Evolutionary conservation across 2,888 invertebrate genomes (phyloP).

Genomic region (Euclidia mi): DNA sequence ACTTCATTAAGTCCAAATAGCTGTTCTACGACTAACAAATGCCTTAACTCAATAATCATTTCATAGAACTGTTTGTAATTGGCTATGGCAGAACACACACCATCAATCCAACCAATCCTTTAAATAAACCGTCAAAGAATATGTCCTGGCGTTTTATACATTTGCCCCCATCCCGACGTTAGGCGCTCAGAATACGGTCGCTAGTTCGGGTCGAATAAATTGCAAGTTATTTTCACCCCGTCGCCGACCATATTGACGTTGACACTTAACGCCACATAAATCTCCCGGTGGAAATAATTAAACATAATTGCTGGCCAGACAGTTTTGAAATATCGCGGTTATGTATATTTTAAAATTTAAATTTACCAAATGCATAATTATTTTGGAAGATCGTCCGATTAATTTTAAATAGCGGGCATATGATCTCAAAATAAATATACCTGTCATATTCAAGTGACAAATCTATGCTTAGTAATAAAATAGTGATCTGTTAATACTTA

Average conservation of each 20-base stretch:
- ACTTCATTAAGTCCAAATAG: too few species aligned
- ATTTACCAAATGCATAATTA: too few species aligned
- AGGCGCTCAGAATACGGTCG: conserved; percentile 53
- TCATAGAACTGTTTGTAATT: too few species aligned
- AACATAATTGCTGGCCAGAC: conserved; percentile 67
- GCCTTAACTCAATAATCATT: too few species aligned
- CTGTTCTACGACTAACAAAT: too few species aligned
- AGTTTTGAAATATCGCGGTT: conserved; percentile 57
- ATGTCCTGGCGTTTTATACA: conserved; percentile 34
- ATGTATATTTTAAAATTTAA: conserved; percentile 6
- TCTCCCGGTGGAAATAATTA: conserved; percentile 78
- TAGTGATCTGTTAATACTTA: too few species aligned
- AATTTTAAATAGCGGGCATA: too few species aligned
- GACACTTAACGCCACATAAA: conserved; percentile 82
- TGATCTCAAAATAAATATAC: too few species aligned
- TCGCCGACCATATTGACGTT: conserved; percentile 81
- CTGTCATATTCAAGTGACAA: too few species aligned
- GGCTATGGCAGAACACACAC: too few species aligned
- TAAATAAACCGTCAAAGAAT: conserved; percentile 39
- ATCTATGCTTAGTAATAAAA: too few species aligned
- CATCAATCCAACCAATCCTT: conserved; percentile 36
- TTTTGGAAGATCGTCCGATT: too few species aligned
- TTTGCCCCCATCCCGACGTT: conserved; percentile 45
- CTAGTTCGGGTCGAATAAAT: conserved; percentile 72
- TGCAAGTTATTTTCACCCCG: conserved; percentile 83